These are phyloP conservation scores for Anguilla japonica DNA, from an alignment of 2,113 vertebrate species.

Conservation along the genomic window DNA sequence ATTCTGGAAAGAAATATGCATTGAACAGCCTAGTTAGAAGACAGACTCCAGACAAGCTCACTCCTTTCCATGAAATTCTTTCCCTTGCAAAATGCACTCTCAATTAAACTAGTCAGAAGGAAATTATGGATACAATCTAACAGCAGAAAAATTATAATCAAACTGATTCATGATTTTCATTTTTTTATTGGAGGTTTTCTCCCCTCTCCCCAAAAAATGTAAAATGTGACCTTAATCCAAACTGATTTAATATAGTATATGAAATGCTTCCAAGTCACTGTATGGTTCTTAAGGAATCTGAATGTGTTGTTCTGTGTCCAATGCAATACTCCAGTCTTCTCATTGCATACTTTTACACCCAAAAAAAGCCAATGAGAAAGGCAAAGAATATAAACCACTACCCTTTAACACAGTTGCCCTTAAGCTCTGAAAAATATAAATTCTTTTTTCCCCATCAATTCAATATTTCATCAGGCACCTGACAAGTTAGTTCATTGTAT, in stretches of 20 bases:
- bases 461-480: neutral
- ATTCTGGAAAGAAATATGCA: conserved; percentile 21
- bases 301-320: neutral
- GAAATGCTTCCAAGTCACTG: neutral
- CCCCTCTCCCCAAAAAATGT: conserved; percentile 31
- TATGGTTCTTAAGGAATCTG: neutral
- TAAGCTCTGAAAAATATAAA: neutral
- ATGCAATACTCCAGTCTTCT: neutral
- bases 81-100: neutral
- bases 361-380: neutral
- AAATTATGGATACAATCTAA: conserved; percentile 23
- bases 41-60: neutral
- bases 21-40: neutral
- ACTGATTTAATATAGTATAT: neutral
- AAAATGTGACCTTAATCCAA: neutral
- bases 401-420: neutral
- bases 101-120: neutral
- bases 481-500: neutral
- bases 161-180: conserved; percentile 51
- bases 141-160: conserved; percentile 35
- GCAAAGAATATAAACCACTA: neutral
- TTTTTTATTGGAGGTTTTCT: conserved; percentile 59
- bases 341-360: neutral
- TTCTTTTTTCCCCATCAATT: neutral
- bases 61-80: neutral